Conservation (phyloP, 2,797 vertebrate genomes). For the Arrhamphus sclerolepis region DNA sequence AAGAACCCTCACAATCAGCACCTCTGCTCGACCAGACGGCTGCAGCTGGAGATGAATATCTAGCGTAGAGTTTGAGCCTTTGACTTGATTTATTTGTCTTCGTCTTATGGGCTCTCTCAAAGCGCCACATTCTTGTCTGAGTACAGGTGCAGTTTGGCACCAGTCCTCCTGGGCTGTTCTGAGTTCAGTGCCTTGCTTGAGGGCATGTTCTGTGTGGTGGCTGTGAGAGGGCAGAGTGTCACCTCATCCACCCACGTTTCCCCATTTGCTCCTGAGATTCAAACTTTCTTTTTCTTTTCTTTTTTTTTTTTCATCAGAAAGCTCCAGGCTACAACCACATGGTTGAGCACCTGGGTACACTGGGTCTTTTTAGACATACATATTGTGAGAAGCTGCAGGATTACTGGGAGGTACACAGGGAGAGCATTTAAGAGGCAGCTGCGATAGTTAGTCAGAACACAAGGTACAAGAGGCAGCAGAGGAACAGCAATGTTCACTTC, state of each 20-base stretch:
- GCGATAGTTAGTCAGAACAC: constrained; percentile 1
- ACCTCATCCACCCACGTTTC: constrained; percentile 49
- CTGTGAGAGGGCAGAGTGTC: constrained; percentile 37
- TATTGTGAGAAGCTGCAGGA: constrained; percentile 18
- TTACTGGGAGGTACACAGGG: constrained; percentile 1
- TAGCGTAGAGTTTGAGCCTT: background rate
- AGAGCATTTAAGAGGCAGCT: constrained; percentile 9
- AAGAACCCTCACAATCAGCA: background rate
- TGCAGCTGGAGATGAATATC: background rate
- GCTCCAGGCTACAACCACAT: constrained; percentile 31
- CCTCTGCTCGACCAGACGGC: background rate
- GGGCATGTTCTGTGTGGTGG: constrained; percentile 38
- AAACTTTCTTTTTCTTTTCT: constrained; percentile 7
- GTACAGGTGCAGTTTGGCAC: constrained; percentile 8
- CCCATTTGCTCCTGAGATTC: constrained; percentile 30
- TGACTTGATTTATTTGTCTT: background rate
- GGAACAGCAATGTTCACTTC: constrained; percentile 13
- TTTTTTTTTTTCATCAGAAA: background rate
- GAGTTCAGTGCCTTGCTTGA: constrained; percentile 53
- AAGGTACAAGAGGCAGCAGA: constrained; percentile 18
- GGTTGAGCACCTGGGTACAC: constrained; percentile 39
- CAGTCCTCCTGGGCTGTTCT: constrained; percentile 28
- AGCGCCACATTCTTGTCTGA: constrained; percentile 1
- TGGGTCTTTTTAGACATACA: constrained; percentile 30
- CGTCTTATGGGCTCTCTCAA: background rate